Evolutionary conservation across 2,797 vertebrate genomes (phyloP).

Genomic region (Coracias cyanogaster): DNA sequence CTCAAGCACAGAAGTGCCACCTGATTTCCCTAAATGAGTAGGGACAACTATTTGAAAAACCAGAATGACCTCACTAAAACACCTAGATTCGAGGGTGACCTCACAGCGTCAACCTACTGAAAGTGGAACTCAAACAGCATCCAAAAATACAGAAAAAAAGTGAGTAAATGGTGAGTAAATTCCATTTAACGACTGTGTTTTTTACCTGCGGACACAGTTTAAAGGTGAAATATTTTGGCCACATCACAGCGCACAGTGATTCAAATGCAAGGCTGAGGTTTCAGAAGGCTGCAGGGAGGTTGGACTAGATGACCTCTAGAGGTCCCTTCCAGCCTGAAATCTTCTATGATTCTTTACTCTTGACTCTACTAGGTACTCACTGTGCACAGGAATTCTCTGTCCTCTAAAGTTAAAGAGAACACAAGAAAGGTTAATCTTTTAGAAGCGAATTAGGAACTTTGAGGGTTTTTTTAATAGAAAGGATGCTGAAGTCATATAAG

Average conservation of each 20-base stretch:
- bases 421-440: not conserved
- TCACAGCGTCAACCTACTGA: not conserved
- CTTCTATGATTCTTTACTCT: too few relatives aligned
- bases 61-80: not conserved
- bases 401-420: not conserved
- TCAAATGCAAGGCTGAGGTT: not conserved
- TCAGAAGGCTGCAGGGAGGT: too few relatives aligned
- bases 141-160: not conserved
- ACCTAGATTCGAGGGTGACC: not conserved
- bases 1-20: too few relatives aligned
- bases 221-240: not conserved
- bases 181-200: not conserved
- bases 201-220: not conserved
- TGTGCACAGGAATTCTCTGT: not conserved
- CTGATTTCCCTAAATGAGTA: not conserved
- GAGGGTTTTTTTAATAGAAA: not conserved
- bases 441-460: not conserved
- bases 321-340: too few relatives aligned
- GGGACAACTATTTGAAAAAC: not conserved
- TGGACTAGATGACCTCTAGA: too few relatives aligned
- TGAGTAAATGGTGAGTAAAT: not conserved
- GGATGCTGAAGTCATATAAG: not conserved
- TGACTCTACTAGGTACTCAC: not conserved
- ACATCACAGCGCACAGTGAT: not conserved
- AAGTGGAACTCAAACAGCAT: not conserved